phyloP scores from a whole-genome alignment of 2,888 invertebrate genomes.

The Andrena bicolor region DNA sequence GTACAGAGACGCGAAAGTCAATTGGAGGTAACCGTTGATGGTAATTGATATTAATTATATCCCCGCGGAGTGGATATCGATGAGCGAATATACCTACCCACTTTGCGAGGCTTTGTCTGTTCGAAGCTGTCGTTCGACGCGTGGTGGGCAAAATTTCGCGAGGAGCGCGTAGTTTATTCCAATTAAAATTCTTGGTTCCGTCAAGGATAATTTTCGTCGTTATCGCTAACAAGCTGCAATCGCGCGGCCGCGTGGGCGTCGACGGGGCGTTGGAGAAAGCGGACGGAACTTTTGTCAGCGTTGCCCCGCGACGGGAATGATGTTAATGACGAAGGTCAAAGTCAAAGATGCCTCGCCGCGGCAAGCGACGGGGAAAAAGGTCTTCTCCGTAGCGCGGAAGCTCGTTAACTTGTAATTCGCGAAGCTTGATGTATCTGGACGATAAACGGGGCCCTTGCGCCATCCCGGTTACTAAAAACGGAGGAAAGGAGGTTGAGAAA shows the following conservation, averaged over 20 bases:
- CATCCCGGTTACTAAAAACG: neutral
- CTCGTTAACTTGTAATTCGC: conserved; percentile 44
- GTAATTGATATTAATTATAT: conserved; percentile 14
- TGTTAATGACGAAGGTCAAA: conserved; percentile 44
- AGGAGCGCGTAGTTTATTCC: conserved; percentile 13
- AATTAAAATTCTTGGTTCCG: conserved; percentile 54
- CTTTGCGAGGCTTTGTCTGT: neutral
- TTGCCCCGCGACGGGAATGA: neutral
- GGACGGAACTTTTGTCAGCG: conserved; percentile 26
- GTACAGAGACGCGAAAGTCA: neutral
- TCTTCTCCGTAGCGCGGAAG: conserved; percentile 6
- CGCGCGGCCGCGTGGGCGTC: conserved; percentile 32
- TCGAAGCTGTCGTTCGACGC: conserved; percentile 3
- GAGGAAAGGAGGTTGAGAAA: neutral
- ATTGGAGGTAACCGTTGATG: neutral
- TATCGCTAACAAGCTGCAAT: conserved; percentile 49
- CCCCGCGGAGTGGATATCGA: no score
- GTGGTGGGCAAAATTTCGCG: conserved; percentile 18
- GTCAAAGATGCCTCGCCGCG: conserved; percentile 22
- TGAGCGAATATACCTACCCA: neutral
- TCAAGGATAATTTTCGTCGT: conserved; percentile 42
- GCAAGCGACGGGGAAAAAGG: conserved; percentile 15
- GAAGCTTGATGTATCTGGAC: conserved; percentile 11
- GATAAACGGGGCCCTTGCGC: neutral
- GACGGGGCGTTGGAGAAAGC: conserved; percentile 11